Percentiles rank a stretch among this genome's conserved stretches.
Evolutionary conservation across 2,888 invertebrate genomes (phyloP).

Genomic region (Phengaris arion): DNA sequence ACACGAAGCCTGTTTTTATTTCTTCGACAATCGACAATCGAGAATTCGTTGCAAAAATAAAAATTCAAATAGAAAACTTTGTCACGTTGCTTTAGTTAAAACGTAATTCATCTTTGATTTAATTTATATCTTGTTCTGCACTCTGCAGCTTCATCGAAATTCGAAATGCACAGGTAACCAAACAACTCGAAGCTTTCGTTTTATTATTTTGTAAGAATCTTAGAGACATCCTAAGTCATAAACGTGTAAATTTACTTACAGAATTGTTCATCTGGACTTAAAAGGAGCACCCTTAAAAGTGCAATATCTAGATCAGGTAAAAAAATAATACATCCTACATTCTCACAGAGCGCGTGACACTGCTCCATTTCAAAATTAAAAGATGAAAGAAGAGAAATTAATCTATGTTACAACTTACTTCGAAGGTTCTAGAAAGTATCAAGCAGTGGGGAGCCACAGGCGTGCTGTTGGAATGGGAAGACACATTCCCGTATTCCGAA

Average conservation of each 20-base stretch:
- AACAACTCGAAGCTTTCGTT: not conserved
- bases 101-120: not conserved
- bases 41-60: no score
- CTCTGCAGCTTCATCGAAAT: not conserved
- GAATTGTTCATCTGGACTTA: conserved; percentile 88
- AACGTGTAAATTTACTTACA: conserved; percentile 44
- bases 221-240: not conserved
- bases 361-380: not conserved
- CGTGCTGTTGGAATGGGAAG: conserved; percentile 92
- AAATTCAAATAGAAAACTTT: not conserved
- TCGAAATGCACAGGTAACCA: conserved; percentile 1
- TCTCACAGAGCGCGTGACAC: not conserved
- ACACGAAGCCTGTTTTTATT: no score
- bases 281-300: conserved; percentile 91
- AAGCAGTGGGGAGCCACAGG: conserved; percentile 88
- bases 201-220: not conserved
- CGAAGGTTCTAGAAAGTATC: conserved; percentile 51
- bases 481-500: conserved; percentile 89
- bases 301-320: conserved; percentile 74
- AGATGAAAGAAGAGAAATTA: no score
- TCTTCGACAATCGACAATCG: no score
- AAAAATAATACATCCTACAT: conserved; percentile 11
- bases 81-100: not conserved
- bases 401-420: not conserved
- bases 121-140: not conserved